phyloP scores from a whole-genome alignment of 2,888 invertebrate genomes.

The Theristus sp. region DNA sequence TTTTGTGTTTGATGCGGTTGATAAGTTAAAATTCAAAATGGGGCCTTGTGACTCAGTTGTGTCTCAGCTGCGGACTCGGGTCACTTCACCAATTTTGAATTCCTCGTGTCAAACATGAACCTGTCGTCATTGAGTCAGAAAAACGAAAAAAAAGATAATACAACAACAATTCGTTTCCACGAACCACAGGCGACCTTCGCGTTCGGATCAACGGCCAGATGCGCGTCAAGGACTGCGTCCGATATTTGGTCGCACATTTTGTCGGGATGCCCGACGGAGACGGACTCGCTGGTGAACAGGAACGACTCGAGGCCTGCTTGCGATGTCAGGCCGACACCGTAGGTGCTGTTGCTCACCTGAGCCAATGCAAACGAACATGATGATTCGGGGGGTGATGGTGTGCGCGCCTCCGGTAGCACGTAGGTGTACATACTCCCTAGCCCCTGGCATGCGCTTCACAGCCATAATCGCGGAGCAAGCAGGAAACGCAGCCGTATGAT shows the following conservation, averaged over 20 bases:
- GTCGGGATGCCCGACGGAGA: conserved; percentile 61
- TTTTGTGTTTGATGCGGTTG: too few relatives aligned
- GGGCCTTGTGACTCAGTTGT: too few relatives aligned
- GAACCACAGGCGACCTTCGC: conserved; percentile 36
- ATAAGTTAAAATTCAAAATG: too few relatives aligned
- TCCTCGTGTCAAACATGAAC: not conserved
- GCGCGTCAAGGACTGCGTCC: conserved; percentile 72
- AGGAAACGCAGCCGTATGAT: not conserved
- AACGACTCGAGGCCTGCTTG: not conserved
- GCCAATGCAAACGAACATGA: too few relatives aligned
- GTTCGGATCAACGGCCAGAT: conserved; percentile 29
- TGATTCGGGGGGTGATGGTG: too few relatives aligned
- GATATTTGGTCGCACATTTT: conserved; percentile 83
- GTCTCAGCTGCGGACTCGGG: too few relatives aligned
- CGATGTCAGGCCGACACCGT: not conserved
- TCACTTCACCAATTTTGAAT: not conserved
- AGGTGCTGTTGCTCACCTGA: too few relatives aligned
- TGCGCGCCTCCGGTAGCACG: too few relatives aligned
- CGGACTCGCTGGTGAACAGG: not conserved
- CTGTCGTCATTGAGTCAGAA: not conserved
- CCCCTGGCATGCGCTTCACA: too few relatives aligned
- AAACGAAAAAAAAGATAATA: not conserved
- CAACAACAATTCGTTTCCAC: not conserved
- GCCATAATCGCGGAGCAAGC: too few relatives aligned
- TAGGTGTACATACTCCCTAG: too few relatives aligned